Conservation (phyloP, 2,113 vertebrate genomes). For the Crotalus helleri region DNA sequence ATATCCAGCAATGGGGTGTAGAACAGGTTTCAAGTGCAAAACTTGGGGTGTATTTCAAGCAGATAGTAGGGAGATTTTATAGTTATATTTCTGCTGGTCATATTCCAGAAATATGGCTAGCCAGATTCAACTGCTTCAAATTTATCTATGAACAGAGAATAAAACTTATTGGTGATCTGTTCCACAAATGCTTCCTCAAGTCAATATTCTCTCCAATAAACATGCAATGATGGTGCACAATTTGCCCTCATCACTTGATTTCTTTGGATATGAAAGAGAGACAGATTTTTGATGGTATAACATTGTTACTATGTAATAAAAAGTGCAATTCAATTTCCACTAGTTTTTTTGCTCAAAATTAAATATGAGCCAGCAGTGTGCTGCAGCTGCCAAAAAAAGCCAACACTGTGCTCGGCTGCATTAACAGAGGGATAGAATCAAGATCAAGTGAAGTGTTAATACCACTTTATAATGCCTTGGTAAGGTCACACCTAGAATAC, state of each 20-base stretch:
- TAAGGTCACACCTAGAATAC: too few species aligned
- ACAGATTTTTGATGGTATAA: background rate
- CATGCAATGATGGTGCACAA: background rate
- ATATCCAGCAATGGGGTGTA: background rate
- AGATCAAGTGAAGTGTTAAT: too few species aligned
- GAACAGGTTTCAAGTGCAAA: background rate
- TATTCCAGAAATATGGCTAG: background rate
- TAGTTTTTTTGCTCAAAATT: background rate
- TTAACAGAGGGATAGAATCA: too few species aligned
- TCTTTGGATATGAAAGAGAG: background rate
- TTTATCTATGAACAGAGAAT: background rate
- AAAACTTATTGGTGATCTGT: background rate
- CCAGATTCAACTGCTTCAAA: background rate
- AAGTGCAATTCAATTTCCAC: background rate
- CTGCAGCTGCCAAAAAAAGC: too few species aligned
- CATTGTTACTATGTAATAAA: background rate
- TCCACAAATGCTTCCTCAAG: background rate
- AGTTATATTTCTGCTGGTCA: background rate
- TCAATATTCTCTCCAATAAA: background rate
- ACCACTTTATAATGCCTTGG: too few species aligned
- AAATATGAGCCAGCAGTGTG: too few species aligned
- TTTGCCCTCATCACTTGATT: background rate
- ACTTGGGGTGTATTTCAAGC: background rate
- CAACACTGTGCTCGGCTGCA: too few species aligned
- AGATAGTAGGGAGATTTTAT: background rate